Evolutionary conservation across 2,797 vertebrate species (phyloP).

Genomic region (Choloepus didactylus): DNA sequence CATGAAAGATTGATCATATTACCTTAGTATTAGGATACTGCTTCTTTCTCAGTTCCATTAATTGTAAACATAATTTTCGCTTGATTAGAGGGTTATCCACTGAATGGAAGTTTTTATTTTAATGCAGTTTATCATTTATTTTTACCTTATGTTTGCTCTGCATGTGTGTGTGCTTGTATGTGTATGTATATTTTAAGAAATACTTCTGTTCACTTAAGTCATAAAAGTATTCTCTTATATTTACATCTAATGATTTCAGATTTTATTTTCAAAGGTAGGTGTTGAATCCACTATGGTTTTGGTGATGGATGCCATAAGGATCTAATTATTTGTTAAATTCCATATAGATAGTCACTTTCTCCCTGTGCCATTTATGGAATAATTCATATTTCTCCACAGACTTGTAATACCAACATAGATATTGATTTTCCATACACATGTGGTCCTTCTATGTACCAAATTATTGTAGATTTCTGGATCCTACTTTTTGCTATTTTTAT

Average conservation of each 20-base stretch:
- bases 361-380: neutral
- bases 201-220: neutral
- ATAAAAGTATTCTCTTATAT: neutral
- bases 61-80: neutral
- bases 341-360: neutral
- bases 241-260: neutral
- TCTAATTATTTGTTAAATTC: neutral
- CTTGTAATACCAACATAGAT: neutral
- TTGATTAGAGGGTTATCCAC: neutral
- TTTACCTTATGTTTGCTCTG: neutral
- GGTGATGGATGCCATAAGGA: neutral
- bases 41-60: neutral
- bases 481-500: neutral
- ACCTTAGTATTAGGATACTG: neutral
- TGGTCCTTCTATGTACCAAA: neutral
- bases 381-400: neutral
- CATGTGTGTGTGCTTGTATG: neutral
- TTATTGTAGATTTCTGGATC: neutral
- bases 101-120: neutral
- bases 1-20: neutral
- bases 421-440: neutral
- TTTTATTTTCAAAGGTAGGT: constrained; percentile 5
- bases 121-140: neutral
- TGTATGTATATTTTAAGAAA: neutral
- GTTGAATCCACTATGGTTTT: neutral